Evolutionary conservation across 2,797 vertebrate genomes (phyloP).

Genomic region (Acridotheres tristis): DNA sequence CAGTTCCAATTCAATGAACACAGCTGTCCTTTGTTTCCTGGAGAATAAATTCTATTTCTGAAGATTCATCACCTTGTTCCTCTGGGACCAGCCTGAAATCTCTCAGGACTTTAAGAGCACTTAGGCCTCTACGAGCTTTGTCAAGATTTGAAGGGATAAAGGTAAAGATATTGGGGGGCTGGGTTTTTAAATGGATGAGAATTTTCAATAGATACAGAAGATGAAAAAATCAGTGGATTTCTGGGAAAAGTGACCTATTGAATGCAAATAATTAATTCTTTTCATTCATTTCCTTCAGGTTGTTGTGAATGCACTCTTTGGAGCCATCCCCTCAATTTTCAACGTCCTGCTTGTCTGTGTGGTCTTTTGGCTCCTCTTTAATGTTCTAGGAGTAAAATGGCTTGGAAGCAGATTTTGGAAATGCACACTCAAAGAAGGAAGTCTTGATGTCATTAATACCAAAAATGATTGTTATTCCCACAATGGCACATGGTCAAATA

Average conservation of each 20-base stretch:
- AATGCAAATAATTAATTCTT: not conserved
- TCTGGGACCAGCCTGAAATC: conserved; percentile 75
- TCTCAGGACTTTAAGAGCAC: conserved; percentile 85
- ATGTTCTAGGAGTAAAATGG: conserved; percentile 72
- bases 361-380: conserved; percentile 81
- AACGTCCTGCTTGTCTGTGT: conserved; percentile 78
- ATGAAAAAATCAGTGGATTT: not conserved
- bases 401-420: conserved; percentile 68
- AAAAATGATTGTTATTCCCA: fast-evolving
- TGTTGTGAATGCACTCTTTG: conserved; percentile 75
- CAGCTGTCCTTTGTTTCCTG: conserved; percentile 63
- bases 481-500: conserved; percentile 32
- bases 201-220: not conserved
- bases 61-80: not conserved
- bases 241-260: not conserved
- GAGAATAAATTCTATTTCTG: not conserved
- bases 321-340: conserved; percentile 77
- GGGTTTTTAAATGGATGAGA: not conserved
- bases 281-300: conserved; percentile 56
- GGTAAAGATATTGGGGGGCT: conserved; percentile 72
- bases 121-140: conserved; percentile 88
- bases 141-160: conserved; percentile 93
- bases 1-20: not conserved
- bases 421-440: not conserved
- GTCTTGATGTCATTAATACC: not conserved